These are phyloP conservation scores for Drosophila imparisetae DNA, from an alignment of 2,888 invertebrate genomes.

Conservation along the genomic window DNA sequence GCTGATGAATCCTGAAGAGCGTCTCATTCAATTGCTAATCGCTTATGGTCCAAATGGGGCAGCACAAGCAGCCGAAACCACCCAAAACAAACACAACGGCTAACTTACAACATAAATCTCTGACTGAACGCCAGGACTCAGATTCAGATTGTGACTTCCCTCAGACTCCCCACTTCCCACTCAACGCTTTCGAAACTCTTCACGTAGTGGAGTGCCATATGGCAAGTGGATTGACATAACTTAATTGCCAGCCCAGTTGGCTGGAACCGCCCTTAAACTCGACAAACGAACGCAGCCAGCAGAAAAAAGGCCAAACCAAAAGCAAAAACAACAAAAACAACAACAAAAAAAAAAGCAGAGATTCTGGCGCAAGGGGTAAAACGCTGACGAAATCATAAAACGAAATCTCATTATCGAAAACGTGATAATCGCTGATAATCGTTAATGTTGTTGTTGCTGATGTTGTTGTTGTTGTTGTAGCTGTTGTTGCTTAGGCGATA, in stretches of 20 bases:
- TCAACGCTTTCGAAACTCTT: neutral
- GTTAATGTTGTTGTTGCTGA: conserved; percentile 48
- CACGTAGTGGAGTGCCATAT: conserved; percentile 48
- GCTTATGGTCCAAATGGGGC: conserved; percentile 22
- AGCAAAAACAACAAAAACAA: neutral
- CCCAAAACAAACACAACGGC: conserved; percentile 39
- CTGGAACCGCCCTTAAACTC: conserved; percentile 50
- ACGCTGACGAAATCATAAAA: conserved; percentile 60
- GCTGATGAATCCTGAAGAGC: conserved; percentile 33
- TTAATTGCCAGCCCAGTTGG: conserved; percentile 60
- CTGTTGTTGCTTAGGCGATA: conserved; percentile 1
- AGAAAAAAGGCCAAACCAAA: neutral
- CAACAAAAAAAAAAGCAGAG: neutral
- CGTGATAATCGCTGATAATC: conserved; percentile 77
- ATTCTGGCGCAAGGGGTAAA: conserved; percentile 33
- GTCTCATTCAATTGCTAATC: conserved; percentile 36
- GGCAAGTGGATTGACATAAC: conserved; percentile 77
- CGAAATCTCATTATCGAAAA: conserved; percentile 75
- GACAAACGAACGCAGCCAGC: conserved; percentile 7
- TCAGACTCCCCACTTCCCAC: neutral
- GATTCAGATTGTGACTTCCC: neutral
- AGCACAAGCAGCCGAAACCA: conserved; percentile 22
- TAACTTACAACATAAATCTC: conserved; percentile 45
- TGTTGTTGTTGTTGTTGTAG: conserved; percentile 32
- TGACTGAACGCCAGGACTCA: neutral